These are phyloP conservation scores for Amiota communis DNA, from an alignment of 2,888 invertebrate species.

Conservation along the genomic window DNA sequence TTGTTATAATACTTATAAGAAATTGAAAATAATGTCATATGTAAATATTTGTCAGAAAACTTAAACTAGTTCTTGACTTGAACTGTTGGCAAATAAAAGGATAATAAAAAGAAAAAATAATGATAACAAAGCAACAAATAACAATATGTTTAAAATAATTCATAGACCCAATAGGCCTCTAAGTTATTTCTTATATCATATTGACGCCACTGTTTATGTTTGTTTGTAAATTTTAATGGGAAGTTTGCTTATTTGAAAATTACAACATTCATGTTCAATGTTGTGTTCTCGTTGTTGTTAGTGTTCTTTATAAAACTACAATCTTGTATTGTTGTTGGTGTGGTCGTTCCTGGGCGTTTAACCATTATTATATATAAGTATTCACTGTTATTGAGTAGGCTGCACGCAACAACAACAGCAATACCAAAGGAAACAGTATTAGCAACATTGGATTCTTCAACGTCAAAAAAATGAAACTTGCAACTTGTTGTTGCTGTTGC, in stretches of 20 bases:
- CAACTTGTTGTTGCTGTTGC: conserved; percentile 27
- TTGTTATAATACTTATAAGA: too few species aligned
- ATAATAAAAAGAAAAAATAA: too few species aligned
- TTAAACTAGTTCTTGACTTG: too few species aligned
- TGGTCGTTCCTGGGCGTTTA: conserved; percentile 39
- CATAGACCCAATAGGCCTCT: too few species aligned
- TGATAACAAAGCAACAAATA: too few species aligned
- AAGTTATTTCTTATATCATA: too few species aligned
- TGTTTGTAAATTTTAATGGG: conserved; percentile 38
- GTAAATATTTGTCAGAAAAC: too few species aligned
- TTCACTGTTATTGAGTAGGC: conserved; percentile 37
- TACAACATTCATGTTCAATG: conserved; percentile 39
- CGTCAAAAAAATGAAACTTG: conserved; percentile 49
- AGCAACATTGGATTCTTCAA: conserved; percentile 45
- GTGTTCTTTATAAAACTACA: conserved; percentile 30
- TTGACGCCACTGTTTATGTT: conserved; percentile 13
- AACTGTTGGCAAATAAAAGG: too few species aligned
- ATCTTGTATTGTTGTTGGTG: conserved; percentile 31
- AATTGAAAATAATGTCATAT: too few species aligned
- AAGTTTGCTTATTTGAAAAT: conserved; percentile 42
- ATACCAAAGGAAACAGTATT: neutral
- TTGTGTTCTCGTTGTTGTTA: conserved; percentile 40
- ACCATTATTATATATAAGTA: conserved; percentile 34
- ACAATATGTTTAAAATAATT: too few species aligned
- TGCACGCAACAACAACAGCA: conserved; percentile 4